Conservation (phyloP, 2,888 invertebrate species). For the Eretmocerus hayati region DNA sequence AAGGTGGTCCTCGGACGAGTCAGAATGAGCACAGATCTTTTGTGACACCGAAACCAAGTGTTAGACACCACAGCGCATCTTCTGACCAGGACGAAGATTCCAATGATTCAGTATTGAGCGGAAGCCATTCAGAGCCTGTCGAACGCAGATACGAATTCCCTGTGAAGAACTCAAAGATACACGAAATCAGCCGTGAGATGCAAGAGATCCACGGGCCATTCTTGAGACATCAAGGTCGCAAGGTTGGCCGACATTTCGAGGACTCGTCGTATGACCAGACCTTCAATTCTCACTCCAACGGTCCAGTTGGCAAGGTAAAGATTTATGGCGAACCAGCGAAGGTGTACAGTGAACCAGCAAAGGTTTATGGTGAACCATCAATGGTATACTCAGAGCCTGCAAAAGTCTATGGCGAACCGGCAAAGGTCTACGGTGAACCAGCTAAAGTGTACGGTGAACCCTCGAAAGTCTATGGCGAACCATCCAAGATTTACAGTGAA, state of each 20-base stretch:
- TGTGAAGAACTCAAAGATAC: slow-evolving; percentile 32
- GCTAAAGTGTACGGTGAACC: slow-evolving; percentile 49
- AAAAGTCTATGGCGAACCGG: slow-evolving; percentile 55
- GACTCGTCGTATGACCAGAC: slow-evolving; percentile 34
- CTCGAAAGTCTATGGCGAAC: slow-evolving; percentile 42
- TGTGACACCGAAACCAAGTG: slow-evolving; percentile 31
- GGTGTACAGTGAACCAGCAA: slow-evolving; percentile 46
- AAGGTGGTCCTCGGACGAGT: slow-evolving; percentile 51
- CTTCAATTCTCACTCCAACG: slow-evolving; percentile 50
- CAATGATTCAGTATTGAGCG: slow-evolving; percentile 24
- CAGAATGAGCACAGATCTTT: slow-evolving; percentile 33
- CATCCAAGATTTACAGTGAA: slow-evolving; percentile 42
- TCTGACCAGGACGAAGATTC: slow-evolving; percentile 12
- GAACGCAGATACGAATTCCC: slow-evolving; percentile 38
- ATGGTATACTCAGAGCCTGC: slow-evolving; percentile 56
- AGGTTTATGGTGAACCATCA: slow-evolving; percentile 48
- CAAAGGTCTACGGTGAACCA: slow-evolving; percentile 52
- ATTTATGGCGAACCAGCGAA: slow-evolving; percentile 38
- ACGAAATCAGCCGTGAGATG: slow-evolving; percentile 38
- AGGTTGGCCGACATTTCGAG: slow-evolving; percentile 44
- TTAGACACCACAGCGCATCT: slow-evolving; percentile 8
- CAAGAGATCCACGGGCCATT: slow-evolving; percentile 35
- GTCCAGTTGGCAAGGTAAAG: slow-evolving; percentile 21
- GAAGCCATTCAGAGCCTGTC: slow-evolving; percentile 32
- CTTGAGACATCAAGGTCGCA: slow-evolving; percentile 41